Percentiles rank a stretch among this genome's conserved stretches.
Evolutionary conservation across 2,113 vertebrate genomes (phyloP).

Genomic region (Machaerirhynchus nigripectus): DNA sequence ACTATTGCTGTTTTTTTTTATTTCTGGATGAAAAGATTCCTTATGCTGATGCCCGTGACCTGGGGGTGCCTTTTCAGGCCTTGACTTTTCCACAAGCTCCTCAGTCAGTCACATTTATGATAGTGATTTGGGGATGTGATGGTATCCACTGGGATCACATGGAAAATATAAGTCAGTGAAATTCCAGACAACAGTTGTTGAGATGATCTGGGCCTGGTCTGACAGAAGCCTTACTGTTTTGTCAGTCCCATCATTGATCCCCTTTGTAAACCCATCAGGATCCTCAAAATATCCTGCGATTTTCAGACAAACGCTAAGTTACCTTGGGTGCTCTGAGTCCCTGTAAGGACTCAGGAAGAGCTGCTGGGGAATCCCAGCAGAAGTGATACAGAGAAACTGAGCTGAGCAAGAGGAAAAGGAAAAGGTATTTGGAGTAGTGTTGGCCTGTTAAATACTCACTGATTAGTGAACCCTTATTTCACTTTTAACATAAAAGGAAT

Average conservation of each 20-base stretch:
- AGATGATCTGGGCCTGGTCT: neutral
- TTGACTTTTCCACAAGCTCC: neutral
- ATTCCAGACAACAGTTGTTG: neutral
- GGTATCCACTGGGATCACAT: neutral
- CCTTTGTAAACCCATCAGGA: neutral
- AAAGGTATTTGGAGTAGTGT: neutral
- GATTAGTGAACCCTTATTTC: neutral
- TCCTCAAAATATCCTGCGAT: neutral
- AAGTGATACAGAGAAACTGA: neutral
- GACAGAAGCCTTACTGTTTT: neutral
- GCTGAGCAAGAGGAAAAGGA: neutral
- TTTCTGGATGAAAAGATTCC: neutral
- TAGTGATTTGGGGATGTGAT: neutral
- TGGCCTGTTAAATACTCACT: neutral
- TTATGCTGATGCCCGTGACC: rapidly evolving
- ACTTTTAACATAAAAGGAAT: neutral
- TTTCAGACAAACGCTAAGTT: neutral
- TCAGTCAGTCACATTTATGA: neutral
- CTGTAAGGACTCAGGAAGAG: neutral
- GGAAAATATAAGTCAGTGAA: neutral
- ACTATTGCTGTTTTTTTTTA: neutral
- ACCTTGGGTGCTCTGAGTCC: neutral
- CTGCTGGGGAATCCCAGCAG: neutral
- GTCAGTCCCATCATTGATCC: neutral
- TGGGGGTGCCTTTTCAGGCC: neutral